Percentiles rank a stretch among this genome's conserved stretches.
phyloP scores from a whole-genome alignment of 2,113 vertebrate species.

The Lonchura striata region DNA sequence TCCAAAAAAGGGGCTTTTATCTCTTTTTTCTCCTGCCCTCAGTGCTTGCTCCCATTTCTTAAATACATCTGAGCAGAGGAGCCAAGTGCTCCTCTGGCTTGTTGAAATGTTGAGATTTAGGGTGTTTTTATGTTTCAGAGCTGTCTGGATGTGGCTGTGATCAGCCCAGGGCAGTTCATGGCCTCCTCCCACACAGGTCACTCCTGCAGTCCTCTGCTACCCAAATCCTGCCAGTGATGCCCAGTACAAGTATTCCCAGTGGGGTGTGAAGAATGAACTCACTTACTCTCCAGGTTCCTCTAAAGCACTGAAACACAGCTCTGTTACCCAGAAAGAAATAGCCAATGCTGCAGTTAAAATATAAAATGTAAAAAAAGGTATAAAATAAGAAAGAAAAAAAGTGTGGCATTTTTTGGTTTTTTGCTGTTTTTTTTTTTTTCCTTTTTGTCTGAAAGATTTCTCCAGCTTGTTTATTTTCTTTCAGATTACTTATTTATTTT shows the following conservation, averaged over 20 bases:
- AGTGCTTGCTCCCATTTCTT: not conserved
- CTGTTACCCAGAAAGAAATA: not conserved
- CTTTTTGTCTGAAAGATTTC: not conserved
- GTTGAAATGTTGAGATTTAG: not conserved
- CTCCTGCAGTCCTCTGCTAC: not conserved
- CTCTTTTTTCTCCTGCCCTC: not conserved
- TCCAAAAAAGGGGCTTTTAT: not conserved
- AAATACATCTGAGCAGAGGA: not conserved
- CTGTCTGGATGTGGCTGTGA: not conserved
- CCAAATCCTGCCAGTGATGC: not conserved
- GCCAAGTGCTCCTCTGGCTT: not conserved
- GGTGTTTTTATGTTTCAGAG: not conserved
- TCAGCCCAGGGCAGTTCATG: not conserved
- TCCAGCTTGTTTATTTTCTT: conserved; percentile 12
- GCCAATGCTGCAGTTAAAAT: not conserved
- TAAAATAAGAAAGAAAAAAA: not conserved
- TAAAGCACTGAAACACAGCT: not conserved
- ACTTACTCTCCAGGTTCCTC: not conserved
- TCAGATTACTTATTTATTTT: conserved; percentile 42
- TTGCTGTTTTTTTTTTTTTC: rapidly evolving
- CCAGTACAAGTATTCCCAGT: not conserved
- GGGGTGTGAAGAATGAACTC: not conserved
- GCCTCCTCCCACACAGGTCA: not conserved
- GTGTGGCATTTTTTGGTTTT: rapidly evolving
- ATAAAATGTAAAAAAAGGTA: not conserved